Evolutionary conservation across 2,888 invertebrate species (phyloP).

Genomic region (Matsumyia berberina): DNA sequence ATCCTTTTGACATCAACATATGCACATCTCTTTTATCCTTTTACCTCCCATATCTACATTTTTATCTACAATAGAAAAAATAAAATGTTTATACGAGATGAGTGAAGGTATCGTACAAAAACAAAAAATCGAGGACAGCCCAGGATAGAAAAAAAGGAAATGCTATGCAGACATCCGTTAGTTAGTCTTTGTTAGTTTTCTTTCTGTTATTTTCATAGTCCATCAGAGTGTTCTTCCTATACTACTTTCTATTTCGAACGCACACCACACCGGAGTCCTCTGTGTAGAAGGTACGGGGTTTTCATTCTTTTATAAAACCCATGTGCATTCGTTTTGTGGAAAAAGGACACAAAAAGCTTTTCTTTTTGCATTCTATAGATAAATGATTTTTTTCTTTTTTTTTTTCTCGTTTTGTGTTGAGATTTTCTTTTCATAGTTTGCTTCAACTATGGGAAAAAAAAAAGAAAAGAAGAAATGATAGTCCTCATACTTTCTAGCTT

Average conservation of each 20-base stretch:
- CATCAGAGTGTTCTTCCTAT: conserved; percentile 20
- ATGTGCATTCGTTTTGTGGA: conserved; percentile 59
- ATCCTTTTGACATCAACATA: background rate
- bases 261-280: conserved; percentile 23
- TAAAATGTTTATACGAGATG: background rate
- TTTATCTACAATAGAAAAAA: background rate
- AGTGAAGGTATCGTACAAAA: background rate
- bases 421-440: conserved; percentile 68
- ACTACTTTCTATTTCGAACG: conserved; percentile 37
- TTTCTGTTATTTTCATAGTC: conserved; percentile 60
- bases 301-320: conserved; percentile 26
- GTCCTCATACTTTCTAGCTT: conserved; percentile 36
- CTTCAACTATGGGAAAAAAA: conserved; percentile 40
- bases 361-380: conserved; percentile 68
- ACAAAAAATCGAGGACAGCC: conserved; percentile 53
- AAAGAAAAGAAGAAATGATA: conserved; percentile 46
- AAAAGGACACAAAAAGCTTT: conserved; percentile 74
- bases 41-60: background rate
- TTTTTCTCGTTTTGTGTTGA: conserved; percentile 44
- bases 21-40: conserved; percentile 1
- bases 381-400: conserved; percentile 34
- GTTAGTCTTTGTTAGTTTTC: conserved; percentile 65
- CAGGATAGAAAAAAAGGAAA: conserved; percentile 17
- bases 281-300: conserved; percentile 8
- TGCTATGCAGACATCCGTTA: conserved; percentile 68